phyloP scores from a whole-genome alignment of 2,797 vertebrate species.

The Nothura maculosa region DNA sequence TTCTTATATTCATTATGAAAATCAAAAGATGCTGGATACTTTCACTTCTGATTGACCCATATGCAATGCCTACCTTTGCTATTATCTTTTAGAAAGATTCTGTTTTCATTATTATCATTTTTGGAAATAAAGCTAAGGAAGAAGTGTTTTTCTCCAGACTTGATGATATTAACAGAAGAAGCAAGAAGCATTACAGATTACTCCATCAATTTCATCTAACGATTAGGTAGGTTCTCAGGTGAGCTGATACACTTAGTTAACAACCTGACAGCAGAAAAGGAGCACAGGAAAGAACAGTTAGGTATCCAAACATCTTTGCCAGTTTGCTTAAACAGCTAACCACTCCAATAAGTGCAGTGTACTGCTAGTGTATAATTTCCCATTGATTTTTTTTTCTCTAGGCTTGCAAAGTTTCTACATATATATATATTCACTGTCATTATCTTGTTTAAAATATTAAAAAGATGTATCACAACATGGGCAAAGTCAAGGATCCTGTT shows the following conservation, averaged over 20 bases:
- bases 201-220: not conserved
- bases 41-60: not conserved
- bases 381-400: not conserved
- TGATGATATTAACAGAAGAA: not conserved
- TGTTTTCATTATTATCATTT: not conserved
- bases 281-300: not conserved
- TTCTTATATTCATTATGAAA: constrained; percentile 4
- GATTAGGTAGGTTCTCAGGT: not conserved
- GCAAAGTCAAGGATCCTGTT: not conserved
- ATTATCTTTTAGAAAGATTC: not conserved
- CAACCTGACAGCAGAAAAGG: not conserved
- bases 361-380: not conserved
- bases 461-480: not conserved
- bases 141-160: not conserved
- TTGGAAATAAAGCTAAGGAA: not conserved
- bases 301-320: not conserved
- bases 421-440: not conserved
- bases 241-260: not conserved
- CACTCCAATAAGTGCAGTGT: not conserved
- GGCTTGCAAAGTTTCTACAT: not conserved
- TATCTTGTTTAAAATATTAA: not conserved
- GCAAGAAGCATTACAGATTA: not conserved
- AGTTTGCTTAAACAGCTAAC: not conserved
- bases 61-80: not conserved
- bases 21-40: not conserved